Evolutionary conservation across 2,888 invertebrate species (phyloP).

Genomic region (Andrena praecox): DNA sequence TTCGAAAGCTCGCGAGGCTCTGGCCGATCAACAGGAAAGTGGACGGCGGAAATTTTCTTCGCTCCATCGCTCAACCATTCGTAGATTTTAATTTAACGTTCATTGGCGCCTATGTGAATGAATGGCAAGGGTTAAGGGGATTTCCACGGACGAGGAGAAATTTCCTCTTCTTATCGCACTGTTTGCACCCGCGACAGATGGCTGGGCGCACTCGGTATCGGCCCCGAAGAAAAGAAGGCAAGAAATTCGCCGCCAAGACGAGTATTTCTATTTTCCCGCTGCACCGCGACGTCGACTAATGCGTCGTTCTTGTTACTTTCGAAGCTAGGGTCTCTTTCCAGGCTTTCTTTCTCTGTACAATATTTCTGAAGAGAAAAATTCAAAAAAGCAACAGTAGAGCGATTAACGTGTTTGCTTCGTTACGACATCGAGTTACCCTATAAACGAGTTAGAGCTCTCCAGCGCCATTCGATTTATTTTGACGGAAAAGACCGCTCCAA

Average conservation of each 20-base stretch:
- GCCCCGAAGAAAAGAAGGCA: conserved; percentile 24
- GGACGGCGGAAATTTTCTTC: neutral
- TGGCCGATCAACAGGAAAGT: too few species aligned
- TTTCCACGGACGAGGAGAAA: conserved; percentile 14
- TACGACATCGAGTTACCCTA: neutral
- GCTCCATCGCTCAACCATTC: neutral
- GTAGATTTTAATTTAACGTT: neutral
- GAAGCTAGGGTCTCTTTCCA: neutral
- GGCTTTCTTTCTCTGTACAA: neutral
- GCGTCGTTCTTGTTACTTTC: neutral
- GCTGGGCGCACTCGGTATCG: conserved; percentile 1
- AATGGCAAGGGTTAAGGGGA: neutral
- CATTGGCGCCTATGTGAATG: neutral
- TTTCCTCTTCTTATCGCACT: conserved; percentile 22
- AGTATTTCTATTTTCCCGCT: conserved; percentile 34
- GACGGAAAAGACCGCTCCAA: conserved; percentile 39
- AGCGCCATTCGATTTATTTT: conserved; percentile 32
- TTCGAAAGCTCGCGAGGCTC: neutral
- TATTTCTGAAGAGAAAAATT: conserved; percentile 4
- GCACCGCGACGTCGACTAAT: conserved; percentile 25
- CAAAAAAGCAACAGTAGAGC: neutral
- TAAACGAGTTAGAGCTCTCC: conserved; percentile 14
- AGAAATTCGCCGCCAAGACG: conserved; percentile 34
- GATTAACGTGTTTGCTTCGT: conserved; percentile 35
- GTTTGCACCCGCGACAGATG: conserved; percentile 20